Base-by-base conservation (phyloP, 2,888 invertebrate genomes). In the Torymus auratus region DNA sequence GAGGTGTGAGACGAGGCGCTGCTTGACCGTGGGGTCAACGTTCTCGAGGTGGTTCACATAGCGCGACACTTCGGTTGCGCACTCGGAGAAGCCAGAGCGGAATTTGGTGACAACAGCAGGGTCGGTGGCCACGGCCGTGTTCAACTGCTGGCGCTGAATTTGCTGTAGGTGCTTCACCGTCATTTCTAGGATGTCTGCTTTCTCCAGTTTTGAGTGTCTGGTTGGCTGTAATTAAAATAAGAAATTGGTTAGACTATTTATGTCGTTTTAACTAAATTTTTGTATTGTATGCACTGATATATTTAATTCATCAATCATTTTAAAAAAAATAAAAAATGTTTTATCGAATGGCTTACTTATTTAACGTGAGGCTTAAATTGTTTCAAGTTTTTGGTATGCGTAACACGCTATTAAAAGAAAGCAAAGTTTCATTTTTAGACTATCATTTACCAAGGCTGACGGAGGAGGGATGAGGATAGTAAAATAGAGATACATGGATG, bases 181-280 rank as follows among this genome's bases (percentile, higher is more conserved):
- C 93, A 98, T 95, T 91, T 98, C 98, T 74, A 98, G 92, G 85
- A 98, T 98, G 91, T 98, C 98, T 0, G 98, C 98, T 90, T 98
- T 98, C 91, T 98, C 98, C 87, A 98, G 92, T 90, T 98, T 98
- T 5, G 97, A 97, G 92, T 98, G 98, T 79, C 97, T 94, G 1
- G 97, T 95, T 56, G 97, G 97, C 97, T 98, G 93, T 82, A 94
- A 94, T 86, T 53, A 83, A 87, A 86, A 88, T 70, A 81, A 84
- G 87, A 82, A 82, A 74, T 77, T 5, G 1, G 15, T 67, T 69
- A 82, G 67, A 79, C 17, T 64, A n/a, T 60, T 52, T 15, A 4
- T 15, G n/a, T 68, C 55, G 55, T 67, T 17, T 23, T 61, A 11
- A 10, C 28, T 64, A 2, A 10, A 62, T 73, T 62, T 62, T 73